phyloP scores from a whole-genome alignment of 2,113 vertebrate species.

The Catharus bicknelli region DNA sequence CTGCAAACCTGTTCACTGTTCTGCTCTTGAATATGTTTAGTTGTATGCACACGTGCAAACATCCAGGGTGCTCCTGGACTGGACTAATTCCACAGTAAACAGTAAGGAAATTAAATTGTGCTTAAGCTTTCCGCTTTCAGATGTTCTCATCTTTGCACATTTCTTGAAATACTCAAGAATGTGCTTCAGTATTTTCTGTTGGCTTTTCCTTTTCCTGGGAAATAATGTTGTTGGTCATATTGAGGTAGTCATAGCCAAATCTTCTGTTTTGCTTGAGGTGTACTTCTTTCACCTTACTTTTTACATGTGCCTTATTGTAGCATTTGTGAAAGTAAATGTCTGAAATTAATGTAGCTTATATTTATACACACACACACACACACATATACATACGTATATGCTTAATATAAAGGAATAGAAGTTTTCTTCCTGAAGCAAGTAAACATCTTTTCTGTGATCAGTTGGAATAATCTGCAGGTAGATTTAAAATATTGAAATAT shows the following conservation, averaged over 20 bases:
- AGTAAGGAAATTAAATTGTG: not conserved
- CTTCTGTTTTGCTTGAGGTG: not conserved
- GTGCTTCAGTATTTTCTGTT: not conserved
- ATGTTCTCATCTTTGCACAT: not conserved
- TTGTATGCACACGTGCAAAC: not conserved
- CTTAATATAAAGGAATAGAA: not conserved
- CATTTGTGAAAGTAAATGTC: not conserved
- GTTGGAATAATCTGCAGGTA: not conserved
- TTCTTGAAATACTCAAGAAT: constrained; percentile 4
- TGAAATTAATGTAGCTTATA: not conserved
- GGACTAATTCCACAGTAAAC: not conserved
- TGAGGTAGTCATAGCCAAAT: constrained; percentile 12
- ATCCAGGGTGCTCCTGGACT: not conserved
- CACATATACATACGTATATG: no score
- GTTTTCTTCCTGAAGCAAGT: not conserved
- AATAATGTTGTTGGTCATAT: not conserved
- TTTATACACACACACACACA: no score
- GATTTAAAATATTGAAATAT: not conserved
- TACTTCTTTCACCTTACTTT: not conserved
- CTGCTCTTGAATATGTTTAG: not conserved
- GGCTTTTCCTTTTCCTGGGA: constrained; percentile 14
- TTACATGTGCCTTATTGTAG: not conserved
- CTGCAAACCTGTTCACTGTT: not conserved
- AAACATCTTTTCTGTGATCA: not conserved
- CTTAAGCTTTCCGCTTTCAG: not conserved